Base-by-base conservation (phyloP, 1,140 invertebrate species). In the Drosophila truncata region DNA sequence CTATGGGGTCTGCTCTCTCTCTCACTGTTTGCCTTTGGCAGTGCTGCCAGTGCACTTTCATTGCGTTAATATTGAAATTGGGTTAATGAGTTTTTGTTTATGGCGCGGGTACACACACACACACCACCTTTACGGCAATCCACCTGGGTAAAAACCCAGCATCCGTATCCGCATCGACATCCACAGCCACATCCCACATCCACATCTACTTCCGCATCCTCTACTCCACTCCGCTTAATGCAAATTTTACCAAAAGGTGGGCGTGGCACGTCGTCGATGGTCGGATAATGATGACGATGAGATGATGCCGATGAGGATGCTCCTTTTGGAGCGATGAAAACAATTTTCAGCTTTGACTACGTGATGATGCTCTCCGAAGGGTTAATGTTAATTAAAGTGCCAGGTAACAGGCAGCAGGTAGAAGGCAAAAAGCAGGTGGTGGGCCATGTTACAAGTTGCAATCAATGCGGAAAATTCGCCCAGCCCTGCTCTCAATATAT, bases 61-160 rank as follows among this genome's bases (percentile, higher is more conserved):
- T 82, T 87, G 75, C 64, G 65, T 86, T 82, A 86, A 82, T 86
- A 86, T 86, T 86, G 76, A 82, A 86, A 86, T 87, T 87, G 83
- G 83, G 83, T 86, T 86, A 86, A 86, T 87, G 84, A 88, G 83
- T 88, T 86, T 86, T 88, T 86, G 83, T 88, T 86, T 88, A 88
- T 82, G 76, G 75, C 70, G 52, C 66, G 57, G 58, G 50, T n/a
- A n/a, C 44, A 64, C 59, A 63, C 27, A 60, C 23, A 11, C 55
- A 50, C 41, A 35, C 23, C 27, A 54, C 50, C 58, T 57, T 67
- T 57, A 70, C 35, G 47, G 47, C 35, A 35, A 69, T 20, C 16
- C 63, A 29, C 35, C 35, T 18, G 11, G 42, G 41, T 14, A 20
- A 29, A 31, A 31, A n/a, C 47, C 37, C 66, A 29, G n/a, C 58